These are phyloP conservation scores for Radopholus similis DNA, from an alignment of 1,140 invertebrate genomes.

Conservation along the genomic window DNA sequence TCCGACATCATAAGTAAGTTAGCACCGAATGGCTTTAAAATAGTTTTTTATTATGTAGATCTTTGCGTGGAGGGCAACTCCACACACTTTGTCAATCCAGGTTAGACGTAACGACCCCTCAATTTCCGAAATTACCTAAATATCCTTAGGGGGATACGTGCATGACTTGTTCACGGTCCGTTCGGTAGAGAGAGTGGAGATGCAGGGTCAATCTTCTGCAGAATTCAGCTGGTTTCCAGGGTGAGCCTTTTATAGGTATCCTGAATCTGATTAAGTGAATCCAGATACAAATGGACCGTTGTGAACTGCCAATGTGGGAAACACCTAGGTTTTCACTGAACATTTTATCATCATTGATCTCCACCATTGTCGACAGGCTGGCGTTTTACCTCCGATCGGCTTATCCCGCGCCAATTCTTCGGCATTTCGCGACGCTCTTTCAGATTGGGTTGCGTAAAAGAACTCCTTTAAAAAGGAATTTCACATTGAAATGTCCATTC, in stretches of 20 bases:
- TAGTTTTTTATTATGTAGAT: no score
- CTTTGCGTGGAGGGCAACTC: conserved; percentile 14
- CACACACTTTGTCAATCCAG: conserved; percentile 21
- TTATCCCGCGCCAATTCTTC: conserved; percentile 16
- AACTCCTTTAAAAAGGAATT: no score
- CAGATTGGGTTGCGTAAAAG: no score
- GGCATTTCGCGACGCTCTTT: conserved; percentile 22
- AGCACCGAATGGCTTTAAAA: no score
- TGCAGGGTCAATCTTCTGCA: neutral
- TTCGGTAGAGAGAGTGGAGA: neutral
- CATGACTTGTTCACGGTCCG: conserved; percentile 22
- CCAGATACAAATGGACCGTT: conserved; percentile 22
- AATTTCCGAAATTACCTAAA: neutral
- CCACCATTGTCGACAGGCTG: conserved; percentile 15
- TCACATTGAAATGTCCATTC: no score
- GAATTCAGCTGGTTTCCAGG: conserved; percentile 25
- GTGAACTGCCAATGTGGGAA: conserved; percentile 13
- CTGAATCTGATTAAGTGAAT: neutral
- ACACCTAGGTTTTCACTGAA: neutral
- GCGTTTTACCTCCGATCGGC: neutral
- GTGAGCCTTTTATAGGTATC: neutral
- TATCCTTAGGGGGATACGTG: conserved; percentile 5
- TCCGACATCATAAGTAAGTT: no score
- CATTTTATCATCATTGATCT: neutral
- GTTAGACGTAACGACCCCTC: neutral